These are phyloP conservation scores for Calidris pugnax DNA, from an alignment of 2,113 vertebrate species.

Conservation along the genomic window DNA sequence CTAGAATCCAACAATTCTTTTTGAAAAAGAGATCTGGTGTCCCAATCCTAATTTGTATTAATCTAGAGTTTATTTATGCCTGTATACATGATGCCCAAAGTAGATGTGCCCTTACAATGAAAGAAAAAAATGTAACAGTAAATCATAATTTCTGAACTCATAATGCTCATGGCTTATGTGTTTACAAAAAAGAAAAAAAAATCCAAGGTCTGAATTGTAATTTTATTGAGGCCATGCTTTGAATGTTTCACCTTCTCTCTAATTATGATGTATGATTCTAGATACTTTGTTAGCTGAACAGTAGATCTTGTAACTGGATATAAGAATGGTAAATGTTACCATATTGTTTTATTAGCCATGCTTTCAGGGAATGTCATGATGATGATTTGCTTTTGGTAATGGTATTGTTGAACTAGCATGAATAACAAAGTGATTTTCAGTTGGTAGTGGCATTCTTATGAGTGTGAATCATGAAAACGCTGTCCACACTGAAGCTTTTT, in stretches of 20 bases:
- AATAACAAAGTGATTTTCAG: neutral
- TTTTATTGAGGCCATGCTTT: neutral
- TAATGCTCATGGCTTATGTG: neutral
- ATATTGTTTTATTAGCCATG: neutral
- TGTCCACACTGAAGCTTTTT: neutral
- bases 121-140: neutral
- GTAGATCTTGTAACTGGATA: neutral
- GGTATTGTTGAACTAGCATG: neutral
- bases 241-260: neutral
- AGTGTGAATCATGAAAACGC: neutral
- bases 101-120: neutral
- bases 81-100: neutral
- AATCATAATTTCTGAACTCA: neutral
- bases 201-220: neutral
- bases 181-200: neutral
- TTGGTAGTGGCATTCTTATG: neutral
- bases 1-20: neutral
- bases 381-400: neutral
- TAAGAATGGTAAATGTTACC: neutral
- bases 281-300: neutral
- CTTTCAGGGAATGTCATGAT: neutral
- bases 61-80: neutral
- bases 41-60: neutral
- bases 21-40: neutral
- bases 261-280: neutral